Base-by-base conservation (phyloP, 2,797 vertebrate genomes). In the Acestrorhynchus altus region DNA sequence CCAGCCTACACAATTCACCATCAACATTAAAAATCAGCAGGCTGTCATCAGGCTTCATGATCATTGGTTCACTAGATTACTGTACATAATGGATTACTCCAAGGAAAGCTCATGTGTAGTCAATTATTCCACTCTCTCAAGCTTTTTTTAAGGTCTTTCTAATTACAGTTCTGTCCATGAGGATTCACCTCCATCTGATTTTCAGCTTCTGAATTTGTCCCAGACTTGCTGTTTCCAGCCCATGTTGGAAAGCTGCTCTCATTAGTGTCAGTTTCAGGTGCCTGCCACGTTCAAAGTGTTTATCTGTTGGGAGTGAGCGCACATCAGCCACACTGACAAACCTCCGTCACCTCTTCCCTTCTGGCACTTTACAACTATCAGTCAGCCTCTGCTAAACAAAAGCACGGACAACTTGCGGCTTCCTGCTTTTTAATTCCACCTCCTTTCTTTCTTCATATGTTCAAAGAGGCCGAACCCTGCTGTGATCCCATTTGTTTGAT, bases 221-320 rank as follows among this genome's bases (percentile, higher is more conserved):
- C 87, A 86, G 88, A 86, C 88, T 84, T 83, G 59, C 87, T 90
- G 88, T 90, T 88, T 85, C 84, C 78, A 86, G 86, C 87, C 78
- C 83, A 78, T 82, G 84, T 87, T 84, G 82, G 86, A 88, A 85
- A 86, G 86, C 87, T 84, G 81, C 86, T 85, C 91, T 92, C 85
- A 91, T 91, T 92, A 91, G 86, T 87, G 88, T 91, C 87, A 90
- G 86, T 86, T 89, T 89, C 88, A 83, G 83, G 83, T 83, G 89
- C 81, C 84, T 83, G 78, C 83, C 70, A 86, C 83, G 87, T 87
- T 91, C 86, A 88, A 88, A 90, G 88, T 82, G 87, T 85, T 76
- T 64, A 89, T 84, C 86, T 86, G 76, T 77, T 64, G 80, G 75
- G 71, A 86, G 79, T 85, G 81, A 84, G 89, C 83, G 84, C 86